These are phyloP conservation scores for Ephestia elutella DNA, from an alignment of 1,140 invertebrate genomes.

Conservation along the genomic window DNA sequence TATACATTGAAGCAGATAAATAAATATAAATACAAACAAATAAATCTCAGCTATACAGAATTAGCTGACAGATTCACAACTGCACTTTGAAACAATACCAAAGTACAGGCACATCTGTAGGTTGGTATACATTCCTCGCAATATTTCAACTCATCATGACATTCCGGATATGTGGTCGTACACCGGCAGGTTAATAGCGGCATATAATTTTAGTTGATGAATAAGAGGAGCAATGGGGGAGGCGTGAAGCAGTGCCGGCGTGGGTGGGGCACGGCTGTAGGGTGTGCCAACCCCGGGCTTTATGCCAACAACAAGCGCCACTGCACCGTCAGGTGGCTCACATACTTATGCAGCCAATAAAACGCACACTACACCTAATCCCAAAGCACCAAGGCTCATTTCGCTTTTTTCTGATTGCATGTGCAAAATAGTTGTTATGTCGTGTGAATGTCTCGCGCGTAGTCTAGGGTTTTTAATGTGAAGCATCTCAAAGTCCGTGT, in stretches of 20 bases:
- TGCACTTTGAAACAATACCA: slow-evolving; percentile 17
- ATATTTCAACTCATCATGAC: slow-evolving; percentile 23
- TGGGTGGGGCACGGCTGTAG: slow-evolving; percentile 33
- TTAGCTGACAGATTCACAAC: background rate
- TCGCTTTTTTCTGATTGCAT: slow-evolving; percentile 12
- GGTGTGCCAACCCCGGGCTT: slow-evolving; percentile 46
- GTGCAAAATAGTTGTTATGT: slow-evolving; percentile 30
- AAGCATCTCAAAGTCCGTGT: slow-evolving; percentile 51
- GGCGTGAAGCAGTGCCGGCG: slow-evolving; percentile 36
- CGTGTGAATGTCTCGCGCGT: slow-evolving; percentile 53
- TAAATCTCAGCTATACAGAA: background rate
- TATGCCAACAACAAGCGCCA: slow-evolving; percentile 63
- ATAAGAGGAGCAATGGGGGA: slow-evolving; percentile 45
- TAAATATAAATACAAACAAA: too few species aligned
- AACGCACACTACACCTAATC: slow-evolving; percentile 18
- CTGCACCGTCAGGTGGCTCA: slow-evolving; percentile 38
- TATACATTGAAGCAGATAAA: too few species aligned
- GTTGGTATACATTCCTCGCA: slow-evolving; percentile 9
- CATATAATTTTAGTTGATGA: slow-evolving; percentile 48
- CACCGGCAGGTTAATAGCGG: slow-evolving; percentile 45
- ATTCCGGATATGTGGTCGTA: slow-evolving; percentile 30
- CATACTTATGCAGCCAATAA: slow-evolving; percentile 13
- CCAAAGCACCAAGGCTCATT: slow-evolving; percentile 22
- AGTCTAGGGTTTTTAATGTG: slow-evolving; percentile 61
- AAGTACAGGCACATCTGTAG: slow-evolving; percentile 4